Percentiles rank a stretch among this genome's conserved stretches.
These are phyloP conservation scores for Drosophila mimetica DNA, from an alignment of 2,888 invertebrate genomes.

Conservation along the genomic window DNA sequence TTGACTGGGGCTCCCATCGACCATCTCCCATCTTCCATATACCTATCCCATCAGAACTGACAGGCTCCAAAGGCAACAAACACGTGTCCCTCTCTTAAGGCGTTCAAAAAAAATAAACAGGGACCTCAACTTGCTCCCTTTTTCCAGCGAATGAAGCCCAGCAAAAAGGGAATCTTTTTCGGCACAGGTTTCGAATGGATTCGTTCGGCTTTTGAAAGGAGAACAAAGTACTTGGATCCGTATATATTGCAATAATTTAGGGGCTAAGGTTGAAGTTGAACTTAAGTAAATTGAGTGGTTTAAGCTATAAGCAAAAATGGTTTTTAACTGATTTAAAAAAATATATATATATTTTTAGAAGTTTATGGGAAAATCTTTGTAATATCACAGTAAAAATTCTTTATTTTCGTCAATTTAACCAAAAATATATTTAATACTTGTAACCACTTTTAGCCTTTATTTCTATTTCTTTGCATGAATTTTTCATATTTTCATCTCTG, in stretches of 20 bases:
- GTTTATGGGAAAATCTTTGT: too few relatives aligned
- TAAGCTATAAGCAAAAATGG: too few relatives aligned
- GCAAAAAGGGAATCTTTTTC: background rate
- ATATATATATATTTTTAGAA: too few relatives aligned
- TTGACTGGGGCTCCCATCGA: constrained; percentile 11
- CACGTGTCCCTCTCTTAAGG: constrained; percentile 23
- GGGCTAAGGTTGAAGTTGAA: too few relatives aligned
- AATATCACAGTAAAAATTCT: too few relatives aligned
- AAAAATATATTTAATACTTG: too few relatives aligned
- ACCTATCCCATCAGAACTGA: constrained; percentile 1
- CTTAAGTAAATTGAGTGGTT: too few relatives aligned
- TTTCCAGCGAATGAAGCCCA: constrained; percentile 6
- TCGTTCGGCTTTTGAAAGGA: background rate
- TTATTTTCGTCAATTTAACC: too few relatives aligned
- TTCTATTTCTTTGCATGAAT: constrained; percentile 10
- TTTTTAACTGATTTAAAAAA: too few relatives aligned
- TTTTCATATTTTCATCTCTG: constrained; percentile 41
- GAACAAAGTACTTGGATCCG: background rate
- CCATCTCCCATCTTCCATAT: constrained; percentile 7
- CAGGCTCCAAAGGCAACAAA: constrained; percentile 8
- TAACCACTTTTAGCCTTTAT: too few relatives aligned
- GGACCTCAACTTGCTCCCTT: background rate
- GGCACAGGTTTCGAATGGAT: constrained; percentile 1
- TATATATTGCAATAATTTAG: background rate
- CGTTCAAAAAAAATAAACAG: background rate